phyloP scores from a whole-genome alignment of 2,797 vertebrate species.

The Premnoplex brunnescens region DNA sequence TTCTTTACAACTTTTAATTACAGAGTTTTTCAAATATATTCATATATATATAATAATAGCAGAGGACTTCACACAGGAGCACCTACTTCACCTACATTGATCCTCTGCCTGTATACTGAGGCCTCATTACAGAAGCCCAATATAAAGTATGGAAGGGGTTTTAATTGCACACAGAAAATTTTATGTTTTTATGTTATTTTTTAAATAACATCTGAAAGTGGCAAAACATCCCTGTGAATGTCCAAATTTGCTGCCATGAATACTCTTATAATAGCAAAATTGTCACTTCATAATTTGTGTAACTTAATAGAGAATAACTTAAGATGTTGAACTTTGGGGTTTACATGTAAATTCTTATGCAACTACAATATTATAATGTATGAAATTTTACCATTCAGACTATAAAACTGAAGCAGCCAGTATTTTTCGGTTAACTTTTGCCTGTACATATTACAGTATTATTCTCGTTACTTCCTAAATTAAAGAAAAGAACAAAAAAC shows the following conservation, averaged over 20 bases:
- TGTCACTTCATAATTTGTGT: neutral
- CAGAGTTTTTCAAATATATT: neutral
- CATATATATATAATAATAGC: neutral
- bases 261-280: neutral
- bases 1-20: neutral
- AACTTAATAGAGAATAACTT: neutral
- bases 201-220: neutral
- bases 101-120: neutral
- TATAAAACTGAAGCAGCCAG: neutral
- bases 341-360: neutral
- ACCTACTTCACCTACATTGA: neutral
- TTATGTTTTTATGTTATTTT: neutral
- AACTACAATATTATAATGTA: neutral
- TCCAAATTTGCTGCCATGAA: neutral
- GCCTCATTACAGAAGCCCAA: neutral
- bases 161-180: neutral
- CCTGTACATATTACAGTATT: neutral
- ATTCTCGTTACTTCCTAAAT: neutral
- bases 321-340: neutral
- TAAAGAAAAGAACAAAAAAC: neutral
- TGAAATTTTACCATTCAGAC: neutral
- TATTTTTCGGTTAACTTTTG: neutral
- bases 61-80: neutral
- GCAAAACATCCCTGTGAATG: neutral
- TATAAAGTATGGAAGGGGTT: neutral